Evolutionary conservation across 2,888 invertebrate species (phyloP), one percentile per base, ranked within the genome.

Genomic region (Ochropleura leucogaster): DNA sequence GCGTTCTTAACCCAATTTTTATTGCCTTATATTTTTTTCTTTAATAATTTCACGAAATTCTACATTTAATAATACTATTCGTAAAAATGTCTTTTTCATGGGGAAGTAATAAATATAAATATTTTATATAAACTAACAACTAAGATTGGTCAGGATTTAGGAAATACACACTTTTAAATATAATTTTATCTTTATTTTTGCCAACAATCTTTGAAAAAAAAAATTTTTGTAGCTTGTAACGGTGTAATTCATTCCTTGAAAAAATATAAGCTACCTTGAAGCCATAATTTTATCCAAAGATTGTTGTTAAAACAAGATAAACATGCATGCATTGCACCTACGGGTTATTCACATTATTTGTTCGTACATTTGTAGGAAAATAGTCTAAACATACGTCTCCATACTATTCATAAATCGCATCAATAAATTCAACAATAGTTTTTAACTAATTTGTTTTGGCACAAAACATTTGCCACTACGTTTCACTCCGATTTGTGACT

Each of bases 51-150:
- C 94, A 94, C 94, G 94, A 96, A 93, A 91, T 85, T 95, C 95
- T 96, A 95, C 93, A 95, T 95, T 87, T 96, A 96, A 95, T 96
- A 96, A 96, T 96, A 96, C 96, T 96, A 95, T 96, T 94, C 95
- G 96, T 96, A 96, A 96, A 96, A 96, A 96, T 96, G 96, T 96
- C 96, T 96, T 96, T 95, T 94, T 93, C 89, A 88, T 92, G 92
- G 94, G 95, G 93, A 93, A 94, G 91, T 94, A 90, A 95, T 95
- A 95, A 95, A 96, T 96, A 96, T 95, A 95, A 93, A 93, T 94
- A 93, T 90, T 92, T 88, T 88, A 90, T 93, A 93, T 92, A 92
- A 92, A 92, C 94, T 95, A 95, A 92, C 87, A 91, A 89, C 94
- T 95, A 96, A 92, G 88, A 93, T 96, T 96, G 96, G 96, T 96